Percentiles rank a stretch among this genome's conserved stretches.
phyloP scores from a whole-genome alignment of 2,888 invertebrate genomes.

The Lepidonotus clava region DNA sequence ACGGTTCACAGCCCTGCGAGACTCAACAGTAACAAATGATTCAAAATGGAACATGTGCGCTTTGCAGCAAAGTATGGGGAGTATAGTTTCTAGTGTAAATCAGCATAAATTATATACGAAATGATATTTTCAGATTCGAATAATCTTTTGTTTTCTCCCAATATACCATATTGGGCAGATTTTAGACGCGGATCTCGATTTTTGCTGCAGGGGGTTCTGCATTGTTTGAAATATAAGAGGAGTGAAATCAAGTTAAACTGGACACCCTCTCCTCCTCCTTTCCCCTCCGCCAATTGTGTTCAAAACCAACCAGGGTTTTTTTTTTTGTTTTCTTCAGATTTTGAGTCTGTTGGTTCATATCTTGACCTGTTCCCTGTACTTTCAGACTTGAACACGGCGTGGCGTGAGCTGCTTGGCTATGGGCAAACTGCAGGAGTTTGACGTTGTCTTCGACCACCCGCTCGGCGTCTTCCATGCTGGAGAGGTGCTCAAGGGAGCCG shows the following conservation, averaged over 20 bases:
- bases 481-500: slow-evolving; percentile 69
- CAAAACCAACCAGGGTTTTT: neutral
- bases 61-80: too few relatives aligned
- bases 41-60: too few relatives aligned
- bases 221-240: neutral
- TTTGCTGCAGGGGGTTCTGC: too few relatives aligned
- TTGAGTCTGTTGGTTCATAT: neutral
- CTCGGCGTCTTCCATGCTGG: slow-evolving; percentile 72
- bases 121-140: too few relatives aligned
- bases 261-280: neutral
- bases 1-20: too few relatives aligned
- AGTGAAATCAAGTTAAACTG: neutral
- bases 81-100: too few relatives aligned
- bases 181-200: too few relatives aligned
- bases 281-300: too few relatives aligned
- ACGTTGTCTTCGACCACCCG: slow-evolving; percentile 67
- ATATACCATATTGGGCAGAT: too few relatives aligned
- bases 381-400: neutral
- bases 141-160: too few relatives aligned
- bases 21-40: too few relatives aligned
- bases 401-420: slow-evolving; percentile 42
- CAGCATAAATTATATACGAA: too few relatives aligned
- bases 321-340: neutral
- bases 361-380: neutral
- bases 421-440: slow-evolving; percentile 68